Evolutionary conservation across 2,888 invertebrate species (phyloP), one percentile per base, ranked within the genome.

Genomic region (Lasioglossum leucozonium): DNA sequence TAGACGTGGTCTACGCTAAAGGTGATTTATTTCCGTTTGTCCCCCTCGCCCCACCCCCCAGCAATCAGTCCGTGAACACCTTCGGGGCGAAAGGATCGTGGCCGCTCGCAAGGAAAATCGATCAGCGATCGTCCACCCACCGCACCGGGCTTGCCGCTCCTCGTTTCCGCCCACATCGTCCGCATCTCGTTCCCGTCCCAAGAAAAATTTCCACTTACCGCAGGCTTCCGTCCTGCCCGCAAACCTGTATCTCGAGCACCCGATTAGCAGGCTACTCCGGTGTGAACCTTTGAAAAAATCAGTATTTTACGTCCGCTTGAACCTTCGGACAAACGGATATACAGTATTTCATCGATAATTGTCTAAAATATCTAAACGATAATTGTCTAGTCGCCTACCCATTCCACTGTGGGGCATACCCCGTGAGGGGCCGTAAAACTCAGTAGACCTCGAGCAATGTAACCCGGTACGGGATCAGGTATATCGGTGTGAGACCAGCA

Each of bases 21-120:
- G 76, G 81, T 80, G 87, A 87, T 87, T 87, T 87, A 87, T 87
- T 87, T 87, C 81, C 83, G 87, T 83, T 87, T 87, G 78, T 83
- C 87, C 71, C 34, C 5, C 47, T 81, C 87, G 65, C 34, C 5
- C 47, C 37, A 30, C 34, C 34, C 34, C 5, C 47, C 37, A 34
- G 83, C 80, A 83, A 87, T 87, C 87, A 77, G 72, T 77, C 81
- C 18, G 18, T 18, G 62, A 73, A 78, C 87, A 83, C 72, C 83
- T 84, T 77, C 65, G 55, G 37, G 69, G 62, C 67, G 69, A 76
- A 86, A 69, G 69, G 77, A 77, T 77, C 72, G 62, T 16, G 62
- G 16, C 22, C 51, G 30, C 22, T 44, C 30, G 51, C 40, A 34
- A 72, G 65, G 30, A 42, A 72, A 58, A 82, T 80, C 79, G 82